Conservation (phyloP, 2,888 invertebrate genomes). For the Nephrotoma guestfalica region DNA sequence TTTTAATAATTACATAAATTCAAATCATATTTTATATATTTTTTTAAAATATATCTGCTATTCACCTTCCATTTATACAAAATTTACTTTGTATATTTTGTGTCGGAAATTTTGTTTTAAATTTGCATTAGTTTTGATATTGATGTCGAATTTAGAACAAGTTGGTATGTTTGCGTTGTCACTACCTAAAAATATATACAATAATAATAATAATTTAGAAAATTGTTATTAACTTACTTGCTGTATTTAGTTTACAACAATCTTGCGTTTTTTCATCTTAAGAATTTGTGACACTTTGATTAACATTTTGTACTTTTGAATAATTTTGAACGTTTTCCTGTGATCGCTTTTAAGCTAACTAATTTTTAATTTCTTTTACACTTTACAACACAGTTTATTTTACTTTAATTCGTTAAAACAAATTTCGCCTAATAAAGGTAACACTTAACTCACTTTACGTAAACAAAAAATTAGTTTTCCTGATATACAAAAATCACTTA, state of each 20-base stretch:
- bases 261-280: neutral
- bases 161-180: neutral
- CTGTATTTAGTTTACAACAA: neutral
- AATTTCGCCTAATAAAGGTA: too few relatives aligned
- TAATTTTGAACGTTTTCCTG: neutral
- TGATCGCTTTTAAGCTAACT: neutral
- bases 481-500: too few relatives aligned
- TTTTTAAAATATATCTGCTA: too few relatives aligned
- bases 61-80: too few relatives aligned
- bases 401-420: neutral
- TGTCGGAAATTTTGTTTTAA: too few relatives aligned
- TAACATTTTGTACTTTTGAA: neutral
- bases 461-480: too few relatives aligned
- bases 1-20: too few relatives aligned
- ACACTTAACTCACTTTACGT: too few relatives aligned
- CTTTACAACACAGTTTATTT: neutral
- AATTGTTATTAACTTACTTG: neutral
- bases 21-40: too few relatives aligned
- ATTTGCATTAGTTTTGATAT: too few relatives aligned
- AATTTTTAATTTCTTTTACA: neutral
- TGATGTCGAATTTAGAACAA: neutral
- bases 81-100: too few relatives aligned
- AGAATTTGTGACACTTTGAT: neutral
- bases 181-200: neutral
- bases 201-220: neutral